These are phyloP conservation scores for Garra rufa DNA, from an alignment of 2,113 vertebrate species.

Conservation along the genomic window DNA sequence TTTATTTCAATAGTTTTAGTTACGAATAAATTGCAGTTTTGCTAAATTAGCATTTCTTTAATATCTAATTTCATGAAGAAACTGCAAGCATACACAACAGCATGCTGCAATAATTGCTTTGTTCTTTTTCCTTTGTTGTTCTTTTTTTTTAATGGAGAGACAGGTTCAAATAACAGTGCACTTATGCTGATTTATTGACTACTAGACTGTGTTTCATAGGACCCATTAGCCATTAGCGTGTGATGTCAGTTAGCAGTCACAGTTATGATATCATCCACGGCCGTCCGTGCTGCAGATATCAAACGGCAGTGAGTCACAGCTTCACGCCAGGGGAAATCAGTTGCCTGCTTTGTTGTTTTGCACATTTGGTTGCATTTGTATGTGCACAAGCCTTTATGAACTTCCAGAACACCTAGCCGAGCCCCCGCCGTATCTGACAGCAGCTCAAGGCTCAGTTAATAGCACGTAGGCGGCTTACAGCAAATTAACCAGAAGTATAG, in stretches of 20 bases:
- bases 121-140: background rate
- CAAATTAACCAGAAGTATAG: background rate
- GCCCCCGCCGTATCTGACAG: background rate
- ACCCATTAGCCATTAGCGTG: constrained; percentile 60
- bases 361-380: constrained; percentile 20
- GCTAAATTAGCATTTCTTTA: background rate
- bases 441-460: background rate
- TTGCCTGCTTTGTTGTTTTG: constrained; percentile 7
- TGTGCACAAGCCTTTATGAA: background rate
- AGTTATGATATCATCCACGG: constrained; percentile 54
- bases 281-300: constrained; percentile 13
- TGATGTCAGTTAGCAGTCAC: constrained; percentile 46
- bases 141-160: constrained; percentile 13
- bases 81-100: background rate
- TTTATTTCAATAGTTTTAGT: background rate
- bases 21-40: background rate
- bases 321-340: constrained; percentile 31
- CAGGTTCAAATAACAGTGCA: constrained; percentile 53
- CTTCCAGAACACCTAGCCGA: background rate
- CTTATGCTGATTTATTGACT: constrained; percentile 54
- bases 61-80: background rate
- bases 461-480: background rate
- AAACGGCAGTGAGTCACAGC: constrained; percentile 45
- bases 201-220: constrained; percentile 50
- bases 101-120: background rate